Conservation (phyloP, 2,888 invertebrate species). For the Polydrusus tereticollis region DNA sequence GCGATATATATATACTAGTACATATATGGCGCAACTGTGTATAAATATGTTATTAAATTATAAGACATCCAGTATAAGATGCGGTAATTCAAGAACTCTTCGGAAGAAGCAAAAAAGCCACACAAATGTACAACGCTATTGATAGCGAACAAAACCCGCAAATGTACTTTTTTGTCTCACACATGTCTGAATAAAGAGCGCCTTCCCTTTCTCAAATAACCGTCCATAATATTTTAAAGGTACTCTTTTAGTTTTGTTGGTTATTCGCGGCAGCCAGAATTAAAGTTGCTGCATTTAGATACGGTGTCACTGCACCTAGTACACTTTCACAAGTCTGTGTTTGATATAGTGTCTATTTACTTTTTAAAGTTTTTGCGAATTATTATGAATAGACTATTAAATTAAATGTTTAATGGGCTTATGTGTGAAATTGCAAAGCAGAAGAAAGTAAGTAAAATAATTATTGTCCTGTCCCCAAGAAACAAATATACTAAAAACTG, state of each 20-base stretch:
- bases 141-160: conserved; percentile 7
- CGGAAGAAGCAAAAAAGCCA: background rate
- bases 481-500: too few species aligned
- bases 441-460: too few species aligned
- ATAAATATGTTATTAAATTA: background rate
- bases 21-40: too few species aligned
- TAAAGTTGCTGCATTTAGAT: conserved; percentile 6
- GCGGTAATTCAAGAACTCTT: conserved; percentile 9
- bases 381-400: too few species aligned
- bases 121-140: background rate
- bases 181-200: conserved; percentile 17
- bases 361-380: too few species aligned
- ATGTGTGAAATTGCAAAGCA: too few species aligned
- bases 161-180: conserved; percentile 17
- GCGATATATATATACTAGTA: too few species aligned
- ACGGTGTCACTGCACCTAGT: conserved; percentile 9
- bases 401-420: too few species aligned
- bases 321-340: conserved; percentile 25
- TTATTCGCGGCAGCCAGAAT: conserved; percentile 27
- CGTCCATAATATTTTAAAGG: conserved; percentile 15
- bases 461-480: too few species aligned
- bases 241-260: conserved; percentile 21
- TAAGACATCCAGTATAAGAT: background rate
- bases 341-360: too few species aligned
- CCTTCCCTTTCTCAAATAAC: conserved; percentile 14